These are phyloP conservation scores for Bettongia penicillata DNA, from an alignment of 2,113 vertebrate genomes.

Conservation along the genomic window DNA sequence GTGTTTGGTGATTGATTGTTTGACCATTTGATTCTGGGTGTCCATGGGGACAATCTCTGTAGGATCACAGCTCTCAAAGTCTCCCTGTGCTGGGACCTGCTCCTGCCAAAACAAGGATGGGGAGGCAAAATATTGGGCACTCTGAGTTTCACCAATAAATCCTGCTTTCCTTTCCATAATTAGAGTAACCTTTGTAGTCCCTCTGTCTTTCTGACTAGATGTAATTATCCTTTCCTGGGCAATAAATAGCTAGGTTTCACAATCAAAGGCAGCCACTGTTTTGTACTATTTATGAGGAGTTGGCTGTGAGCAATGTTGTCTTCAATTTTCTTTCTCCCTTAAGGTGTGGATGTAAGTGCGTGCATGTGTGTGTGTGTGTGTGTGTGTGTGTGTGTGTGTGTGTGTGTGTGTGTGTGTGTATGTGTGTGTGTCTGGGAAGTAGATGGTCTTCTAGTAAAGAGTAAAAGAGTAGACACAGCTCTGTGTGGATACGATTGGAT, in stretches of 20 bases:
- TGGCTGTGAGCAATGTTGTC: constrained; percentile 2
- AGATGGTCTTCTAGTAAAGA: background rate
- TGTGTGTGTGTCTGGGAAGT: background rate
- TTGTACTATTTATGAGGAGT: constrained; percentile 4
- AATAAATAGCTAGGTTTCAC: constrained; percentile 3
- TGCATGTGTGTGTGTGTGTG: background rate
- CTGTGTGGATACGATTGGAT: background rate
- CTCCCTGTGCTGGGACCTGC: background rate
- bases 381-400: background rate
- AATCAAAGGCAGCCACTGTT: background rate
- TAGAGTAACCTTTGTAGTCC: constrained; percentile 14
- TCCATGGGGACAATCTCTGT: background rate
- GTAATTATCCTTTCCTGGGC: constrained; percentile 33
- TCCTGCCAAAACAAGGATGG: background rate
- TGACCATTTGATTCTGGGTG: background rate
- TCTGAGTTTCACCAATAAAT: background rate
- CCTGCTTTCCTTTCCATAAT: constrained; percentile 2
- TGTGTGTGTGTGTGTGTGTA: background rate
- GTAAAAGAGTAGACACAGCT: background rate
- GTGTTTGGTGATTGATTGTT: background rate
- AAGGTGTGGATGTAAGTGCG: background rate
- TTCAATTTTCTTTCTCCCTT: background rate
- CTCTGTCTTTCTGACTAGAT: constrained; percentile 27
- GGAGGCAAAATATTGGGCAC: background rate
- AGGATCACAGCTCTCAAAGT: background rate